These are phyloP conservation scores for Nezara viridula DNA, from an alignment of 2,888 invertebrate species.

Conservation along the genomic window DNA sequence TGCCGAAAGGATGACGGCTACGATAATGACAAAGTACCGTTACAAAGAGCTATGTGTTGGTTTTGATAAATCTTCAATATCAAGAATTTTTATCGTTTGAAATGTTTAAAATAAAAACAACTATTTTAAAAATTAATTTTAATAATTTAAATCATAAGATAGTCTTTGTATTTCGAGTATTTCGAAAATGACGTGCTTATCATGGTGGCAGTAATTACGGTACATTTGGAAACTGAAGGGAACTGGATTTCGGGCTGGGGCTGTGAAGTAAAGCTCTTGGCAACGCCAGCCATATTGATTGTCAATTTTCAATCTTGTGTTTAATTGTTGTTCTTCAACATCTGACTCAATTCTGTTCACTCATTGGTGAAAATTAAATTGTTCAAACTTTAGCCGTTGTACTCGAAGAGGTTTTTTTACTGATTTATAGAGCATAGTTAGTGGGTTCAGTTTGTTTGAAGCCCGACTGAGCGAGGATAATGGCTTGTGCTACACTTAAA, in stretches of 20 bases:
- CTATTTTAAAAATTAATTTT: not conserved
- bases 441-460: conserved; percentile 20
- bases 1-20: conserved; percentile 53
- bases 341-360: conserved; percentile 46
- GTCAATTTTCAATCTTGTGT: conserved; percentile 48
- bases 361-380: conserved; percentile 31
- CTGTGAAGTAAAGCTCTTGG: conserved; percentile 47
- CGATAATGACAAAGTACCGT: conserved; percentile 53
- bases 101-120: not conserved
- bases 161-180: not conserved
- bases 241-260: conserved; percentile 52
- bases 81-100: not conserved
- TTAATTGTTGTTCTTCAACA: conserved; percentile 38
- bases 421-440: conserved; percentile 12
- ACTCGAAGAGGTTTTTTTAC: conserved; percentile 12
- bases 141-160: not conserved
- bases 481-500: conserved; percentile 99
- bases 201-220: conserved; percentile 28
- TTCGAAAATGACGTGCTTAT: not conserved
- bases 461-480: conserved; percentile 69
- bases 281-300: conserved; percentile 61
- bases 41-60: conserved; percentile 21
- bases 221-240: conserved; percentile 10
- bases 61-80: not conserved
- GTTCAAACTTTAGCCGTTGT: conserved; percentile 31